Percentiles rank a stretch among this genome's conserved stretches.
phyloP scores from a whole-genome alignment of 2,888 invertebrate genomes.

The Tenthredo scrophulariae region DNA sequence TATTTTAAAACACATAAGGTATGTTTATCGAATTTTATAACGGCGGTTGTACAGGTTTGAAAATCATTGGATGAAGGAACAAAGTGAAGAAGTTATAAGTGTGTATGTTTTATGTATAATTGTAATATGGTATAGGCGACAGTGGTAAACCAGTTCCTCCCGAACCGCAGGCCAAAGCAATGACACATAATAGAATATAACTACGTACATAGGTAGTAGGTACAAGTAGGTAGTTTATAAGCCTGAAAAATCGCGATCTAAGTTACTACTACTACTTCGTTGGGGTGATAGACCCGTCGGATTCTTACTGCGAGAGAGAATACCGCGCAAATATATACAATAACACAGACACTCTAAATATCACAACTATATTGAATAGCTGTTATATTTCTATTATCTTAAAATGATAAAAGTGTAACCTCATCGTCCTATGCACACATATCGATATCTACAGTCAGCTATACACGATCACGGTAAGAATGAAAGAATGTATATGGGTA shows the following conservation, averaged over 20 bases:
- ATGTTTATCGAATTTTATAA: no score
- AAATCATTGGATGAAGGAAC: neutral
- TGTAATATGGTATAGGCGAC: neutral
- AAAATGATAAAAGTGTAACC: neutral
- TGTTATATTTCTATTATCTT: neutral
- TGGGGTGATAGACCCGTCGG: neutral
- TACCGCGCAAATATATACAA: neutral
- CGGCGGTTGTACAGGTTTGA: neutral
- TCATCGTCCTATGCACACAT: neutral
- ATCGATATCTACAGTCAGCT: neutral
- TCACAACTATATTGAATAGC: conserved; percentile 4
- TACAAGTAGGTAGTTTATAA: conserved; percentile 7
- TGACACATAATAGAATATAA: conserved; percentile 44
- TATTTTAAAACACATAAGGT: no score
- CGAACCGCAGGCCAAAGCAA: conserved; percentile 24
- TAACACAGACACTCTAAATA: neutral
- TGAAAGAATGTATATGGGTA: neutral
- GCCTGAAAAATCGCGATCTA: neutral
- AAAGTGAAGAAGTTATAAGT: neutral
- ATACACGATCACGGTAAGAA: neutral
- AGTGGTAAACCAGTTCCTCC: conserved; percentile 26
- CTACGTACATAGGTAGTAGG: neutral
- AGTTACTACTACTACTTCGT: neutral
- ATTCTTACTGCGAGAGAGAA: neutral
- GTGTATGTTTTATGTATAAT: neutral